phyloP scores from a whole-genome alignment of 2,113 vertebrate species.

The Lontra canadensis region DNA sequence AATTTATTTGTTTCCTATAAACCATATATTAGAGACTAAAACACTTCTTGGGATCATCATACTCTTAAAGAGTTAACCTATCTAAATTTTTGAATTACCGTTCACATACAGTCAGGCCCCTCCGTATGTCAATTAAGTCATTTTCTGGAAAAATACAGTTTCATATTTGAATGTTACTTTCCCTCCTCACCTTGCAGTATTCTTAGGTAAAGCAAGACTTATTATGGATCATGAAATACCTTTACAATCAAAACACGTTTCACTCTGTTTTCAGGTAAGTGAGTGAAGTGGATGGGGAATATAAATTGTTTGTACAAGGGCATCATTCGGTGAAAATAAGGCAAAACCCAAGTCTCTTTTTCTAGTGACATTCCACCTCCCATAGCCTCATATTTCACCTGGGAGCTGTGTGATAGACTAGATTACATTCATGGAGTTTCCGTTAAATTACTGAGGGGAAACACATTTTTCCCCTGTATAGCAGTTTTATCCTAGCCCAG shows the following conservation, averaged over 20 bases:
- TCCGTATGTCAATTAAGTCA: neutral
- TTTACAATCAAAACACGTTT: neutral
- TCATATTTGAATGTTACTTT: neutral
- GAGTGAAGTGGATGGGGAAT: neutral
- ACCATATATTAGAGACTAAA: neutral
- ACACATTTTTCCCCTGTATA: neutral
- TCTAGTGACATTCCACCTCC: neutral
- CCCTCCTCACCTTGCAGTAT: neutral
- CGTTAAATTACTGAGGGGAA: neutral
- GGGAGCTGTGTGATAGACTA: neutral
- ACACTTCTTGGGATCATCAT: neutral
- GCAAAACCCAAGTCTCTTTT: neutral
- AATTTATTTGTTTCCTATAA: neutral
- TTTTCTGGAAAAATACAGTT: neutral
- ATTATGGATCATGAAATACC: neutral
- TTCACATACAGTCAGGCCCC: neutral
- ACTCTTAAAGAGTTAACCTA: neutral
- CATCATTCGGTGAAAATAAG: neutral
- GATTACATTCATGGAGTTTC: neutral
- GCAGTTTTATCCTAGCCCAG: neutral
- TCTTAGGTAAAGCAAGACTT: slow-evolving; percentile 17
- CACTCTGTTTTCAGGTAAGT: neutral
- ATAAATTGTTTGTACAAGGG: neutral
- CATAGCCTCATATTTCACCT: neutral
- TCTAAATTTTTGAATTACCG: neutral